A percentile compares a stretch with the other conserved stretches of the same genome.
Conservation (phyloP, 2,797 vertebrate species). For the Anabas testudineus region DNA sequence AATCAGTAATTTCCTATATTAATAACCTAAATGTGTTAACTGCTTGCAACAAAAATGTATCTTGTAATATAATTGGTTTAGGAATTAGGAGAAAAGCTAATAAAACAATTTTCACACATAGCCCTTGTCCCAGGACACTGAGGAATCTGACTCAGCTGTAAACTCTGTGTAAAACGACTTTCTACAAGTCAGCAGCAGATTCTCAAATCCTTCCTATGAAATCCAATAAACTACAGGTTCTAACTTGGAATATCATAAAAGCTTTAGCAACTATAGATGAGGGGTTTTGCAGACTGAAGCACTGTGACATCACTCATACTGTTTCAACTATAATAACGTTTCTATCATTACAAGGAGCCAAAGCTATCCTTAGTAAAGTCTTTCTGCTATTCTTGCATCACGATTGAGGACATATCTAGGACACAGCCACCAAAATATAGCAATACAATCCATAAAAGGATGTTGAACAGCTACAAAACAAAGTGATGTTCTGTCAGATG, state of each 20-base stretch:
- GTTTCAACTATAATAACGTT: neutral
- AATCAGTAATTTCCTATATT: slow-evolving; percentile 20
- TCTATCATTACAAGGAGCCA: neutral
- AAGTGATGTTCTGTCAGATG: neutral
- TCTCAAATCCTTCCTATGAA: slow-evolving; percentile 16
- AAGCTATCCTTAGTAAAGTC: neutral
- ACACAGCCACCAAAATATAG: neutral
- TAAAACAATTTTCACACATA: slow-evolving; percentile 7
- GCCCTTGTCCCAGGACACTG: neutral
- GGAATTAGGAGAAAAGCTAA: slow-evolving; percentile 12
- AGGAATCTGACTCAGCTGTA: neutral
- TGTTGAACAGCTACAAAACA: neutral
- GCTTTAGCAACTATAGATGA: neutral
- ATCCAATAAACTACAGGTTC: neutral
- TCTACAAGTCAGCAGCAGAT: slow-evolving; percentile 4
- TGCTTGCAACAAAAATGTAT: neutral
- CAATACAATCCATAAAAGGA: neutral
- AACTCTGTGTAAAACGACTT: neutral
- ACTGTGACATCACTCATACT: neutral
- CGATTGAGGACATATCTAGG: neutral
- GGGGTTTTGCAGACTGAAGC: neutral
- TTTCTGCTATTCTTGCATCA: slow-evolving; percentile 6
- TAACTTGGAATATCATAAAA: neutral
- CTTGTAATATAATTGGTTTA: slow-evolving; percentile 30
- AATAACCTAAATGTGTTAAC: slow-evolving; percentile 19